A percentile compares a stretch with the other conserved stretches of the same genome.
phyloP scores from a whole-genome alignment of 2,797 vertebrate species.

The Orientallactaga sibirica region DNA sequence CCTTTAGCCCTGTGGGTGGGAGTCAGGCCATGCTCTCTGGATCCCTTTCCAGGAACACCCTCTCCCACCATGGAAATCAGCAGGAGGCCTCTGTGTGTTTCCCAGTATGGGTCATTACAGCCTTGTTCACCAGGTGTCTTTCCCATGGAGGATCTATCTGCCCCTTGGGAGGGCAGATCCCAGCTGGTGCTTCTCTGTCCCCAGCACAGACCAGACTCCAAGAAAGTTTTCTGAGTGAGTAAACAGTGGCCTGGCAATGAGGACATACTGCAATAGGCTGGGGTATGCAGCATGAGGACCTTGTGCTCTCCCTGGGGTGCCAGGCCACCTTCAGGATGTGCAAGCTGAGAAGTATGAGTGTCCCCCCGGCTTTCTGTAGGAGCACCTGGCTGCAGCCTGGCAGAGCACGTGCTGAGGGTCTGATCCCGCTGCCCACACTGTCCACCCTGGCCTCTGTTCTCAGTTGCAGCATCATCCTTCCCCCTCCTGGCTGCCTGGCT shows the following conservation, averaged over 20 bases:
- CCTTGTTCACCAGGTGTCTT: accelerated
- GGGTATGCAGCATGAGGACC: not conserved
- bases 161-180: not conserved
- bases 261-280: accelerated
- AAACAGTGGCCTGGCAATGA: accelerated
- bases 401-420: accelerated
- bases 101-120: not conserved
- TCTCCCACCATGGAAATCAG: not conserved
- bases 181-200: accelerated
- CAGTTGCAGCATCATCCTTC: constrained; percentile 46
- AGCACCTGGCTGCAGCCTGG: not conserved
- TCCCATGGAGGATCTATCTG: too few relatives aligned
- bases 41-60: not conserved
- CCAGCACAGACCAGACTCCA: not conserved
- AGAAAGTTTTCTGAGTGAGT: not conserved
- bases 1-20: not conserved
- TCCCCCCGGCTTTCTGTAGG: not conserved
- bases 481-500: constrained; percentile 68
- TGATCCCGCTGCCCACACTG: not conserved
- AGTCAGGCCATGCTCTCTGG: not conserved
- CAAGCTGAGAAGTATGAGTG: not conserved
- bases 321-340: not conserved
- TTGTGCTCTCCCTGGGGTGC: not conserved
- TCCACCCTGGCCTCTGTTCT: not conserved
- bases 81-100: not conserved